Conservation (phyloP, 1,140 invertebrate genomes). For the Physella acuta region DNA sequence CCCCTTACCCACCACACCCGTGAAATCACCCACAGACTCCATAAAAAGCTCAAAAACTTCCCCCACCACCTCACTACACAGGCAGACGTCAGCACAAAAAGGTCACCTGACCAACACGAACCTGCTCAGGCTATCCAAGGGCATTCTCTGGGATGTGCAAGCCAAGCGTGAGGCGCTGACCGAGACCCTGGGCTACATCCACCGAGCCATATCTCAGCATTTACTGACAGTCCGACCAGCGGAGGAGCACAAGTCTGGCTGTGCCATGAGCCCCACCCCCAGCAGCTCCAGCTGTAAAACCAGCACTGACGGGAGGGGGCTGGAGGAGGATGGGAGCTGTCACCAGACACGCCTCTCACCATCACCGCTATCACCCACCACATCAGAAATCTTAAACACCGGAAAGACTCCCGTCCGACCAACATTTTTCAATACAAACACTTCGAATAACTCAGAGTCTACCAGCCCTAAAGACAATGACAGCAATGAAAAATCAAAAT, state of each 20-base stretch:
- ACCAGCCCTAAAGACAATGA: no score
- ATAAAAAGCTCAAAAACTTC: background rate
- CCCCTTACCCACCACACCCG: background rate
- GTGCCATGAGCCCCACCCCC: background rate
- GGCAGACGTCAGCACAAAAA: background rate
- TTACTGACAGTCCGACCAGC: constrained; percentile 41
- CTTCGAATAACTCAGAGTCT: no score
- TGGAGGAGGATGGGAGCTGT: constrained; percentile 3
- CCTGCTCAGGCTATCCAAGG: constrained; percentile 41
- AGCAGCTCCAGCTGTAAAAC: background rate
- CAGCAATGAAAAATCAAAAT: no score
- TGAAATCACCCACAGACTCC: background rate
- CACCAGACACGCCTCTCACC: constrained; percentile 6
- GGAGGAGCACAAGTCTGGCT: background rate
- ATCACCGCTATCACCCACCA: background rate
- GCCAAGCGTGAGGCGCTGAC: constrained; percentile 48
- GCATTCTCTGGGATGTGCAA: constrained; percentile 51
- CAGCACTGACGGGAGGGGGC: background rate
- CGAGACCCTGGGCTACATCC: constrained; percentile 51
- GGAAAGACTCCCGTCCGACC: no score
- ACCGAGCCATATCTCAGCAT: constrained; percentile 52
- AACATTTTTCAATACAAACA: no score
- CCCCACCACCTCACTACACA: background rate
- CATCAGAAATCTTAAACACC: background rate
- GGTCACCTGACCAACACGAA: constrained; percentile 8